Percentiles rank a stretch among this genome's conserved stretches.
phyloP scores from a whole-genome alignment of 2,113 vertebrate genomes.

The Origma solitaria region DNA sequence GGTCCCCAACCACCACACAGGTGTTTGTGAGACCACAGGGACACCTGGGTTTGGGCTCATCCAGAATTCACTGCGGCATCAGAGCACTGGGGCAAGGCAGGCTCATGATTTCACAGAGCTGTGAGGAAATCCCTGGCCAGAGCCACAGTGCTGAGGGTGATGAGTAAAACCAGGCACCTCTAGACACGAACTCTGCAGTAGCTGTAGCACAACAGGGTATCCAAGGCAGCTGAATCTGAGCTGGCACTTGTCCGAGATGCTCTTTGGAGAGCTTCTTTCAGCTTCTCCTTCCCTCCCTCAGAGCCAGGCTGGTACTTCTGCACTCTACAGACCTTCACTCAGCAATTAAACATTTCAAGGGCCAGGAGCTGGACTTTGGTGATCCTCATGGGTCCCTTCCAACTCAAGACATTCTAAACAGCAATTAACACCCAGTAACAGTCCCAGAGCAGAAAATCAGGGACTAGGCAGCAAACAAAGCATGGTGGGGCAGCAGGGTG shows the following conservation, averaged over 20 bases:
- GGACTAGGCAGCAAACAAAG: neutral
- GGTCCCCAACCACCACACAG: fast-evolving
- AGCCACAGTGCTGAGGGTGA: neutral
- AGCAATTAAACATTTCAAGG: neutral
- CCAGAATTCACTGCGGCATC: neutral
- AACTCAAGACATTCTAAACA: neutral
- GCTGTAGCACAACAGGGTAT: neutral
- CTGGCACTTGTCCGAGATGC: neutral
- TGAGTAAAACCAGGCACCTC: neutral
- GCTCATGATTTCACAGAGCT: neutral
- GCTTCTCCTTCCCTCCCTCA: neutral
- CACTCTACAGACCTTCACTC: neutral
- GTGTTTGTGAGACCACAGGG: neutral
- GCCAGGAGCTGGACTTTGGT: neutral
- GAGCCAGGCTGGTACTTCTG: neutral
- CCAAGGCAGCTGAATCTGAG: neutral
- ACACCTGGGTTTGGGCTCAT: neutral
- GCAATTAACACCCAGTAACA: neutral
- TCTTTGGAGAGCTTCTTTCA: neutral
- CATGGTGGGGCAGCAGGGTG: fast-evolving
- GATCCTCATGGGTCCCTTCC: neutral
- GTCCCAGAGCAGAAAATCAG: neutral
- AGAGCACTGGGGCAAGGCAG: neutral
- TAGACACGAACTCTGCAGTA: neutral
- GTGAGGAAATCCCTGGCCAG: neutral